phyloP scores from a whole-genome alignment of 1,140 invertebrate species.

The Drosophila tristis region DNA sequence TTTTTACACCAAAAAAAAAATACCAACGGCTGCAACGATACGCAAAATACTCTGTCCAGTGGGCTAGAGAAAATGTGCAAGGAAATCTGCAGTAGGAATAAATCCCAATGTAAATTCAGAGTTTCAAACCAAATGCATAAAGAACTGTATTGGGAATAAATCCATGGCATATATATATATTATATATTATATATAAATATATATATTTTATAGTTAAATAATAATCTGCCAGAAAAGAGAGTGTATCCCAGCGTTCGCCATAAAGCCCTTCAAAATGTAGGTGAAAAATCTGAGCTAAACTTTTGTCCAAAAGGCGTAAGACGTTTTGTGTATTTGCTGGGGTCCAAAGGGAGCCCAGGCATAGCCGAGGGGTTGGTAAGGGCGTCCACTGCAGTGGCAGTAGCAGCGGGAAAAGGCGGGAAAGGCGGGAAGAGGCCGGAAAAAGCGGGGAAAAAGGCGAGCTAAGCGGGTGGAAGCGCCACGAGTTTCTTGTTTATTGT shows the following conservation, averaged over 20 bases:
- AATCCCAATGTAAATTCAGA: no score
- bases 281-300: slow-evolving; percentile 65
- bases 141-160: no score
- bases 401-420: not conserved
- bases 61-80: slow-evolving; percentile 2
- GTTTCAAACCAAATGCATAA: no score
- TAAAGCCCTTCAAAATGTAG: not conserved
- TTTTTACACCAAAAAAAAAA: not conserved
- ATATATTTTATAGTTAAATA: no score
- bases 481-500: slow-evolving; percentile 67
- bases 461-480: slow-evolving; percentile 1
- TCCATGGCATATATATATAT: no score
- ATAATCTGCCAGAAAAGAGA: no score
- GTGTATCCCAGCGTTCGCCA: no score
- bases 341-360: slow-evolving; percentile 6
- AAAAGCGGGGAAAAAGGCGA: not conserved
- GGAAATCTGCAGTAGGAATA: not conserved
- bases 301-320: slow-evolving; percentile 72
- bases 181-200: no score
- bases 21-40: not conserved
- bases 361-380: slow-evolving; percentile 5
- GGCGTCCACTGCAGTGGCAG: not conserved
- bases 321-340: slow-evolving; percentile 25
- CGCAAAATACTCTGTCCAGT: not conserved
- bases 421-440: not conserved